Conservation (phyloP, 2,797 vertebrate species). For the Florisuga fusca region DNA sequence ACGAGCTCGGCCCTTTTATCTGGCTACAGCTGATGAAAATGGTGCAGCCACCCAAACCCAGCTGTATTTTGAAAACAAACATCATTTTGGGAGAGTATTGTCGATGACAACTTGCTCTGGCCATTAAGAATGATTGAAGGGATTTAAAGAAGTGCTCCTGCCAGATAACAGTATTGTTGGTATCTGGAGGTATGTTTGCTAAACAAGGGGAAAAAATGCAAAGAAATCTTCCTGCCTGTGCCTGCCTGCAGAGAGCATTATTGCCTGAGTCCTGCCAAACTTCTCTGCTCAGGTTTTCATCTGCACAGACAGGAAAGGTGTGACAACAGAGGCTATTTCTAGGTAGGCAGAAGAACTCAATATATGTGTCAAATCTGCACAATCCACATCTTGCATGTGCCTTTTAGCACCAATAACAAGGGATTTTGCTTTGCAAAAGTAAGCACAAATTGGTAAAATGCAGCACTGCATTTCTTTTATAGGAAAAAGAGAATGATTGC, state of each 20-base stretch:
- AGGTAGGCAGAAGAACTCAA: neutral
- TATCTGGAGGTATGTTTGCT: slow-evolving; percentile 43
- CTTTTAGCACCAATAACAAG: neutral
- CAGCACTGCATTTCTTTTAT: neutral
- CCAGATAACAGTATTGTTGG: neutral
- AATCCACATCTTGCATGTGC: neutral
- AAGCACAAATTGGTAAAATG: neutral
- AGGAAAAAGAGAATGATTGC: neutral
- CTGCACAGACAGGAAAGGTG: neutral
- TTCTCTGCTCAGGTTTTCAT: neutral
- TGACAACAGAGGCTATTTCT: neutral
- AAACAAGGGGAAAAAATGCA: neutral
- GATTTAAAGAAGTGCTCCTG: slow-evolving; percentile 16
- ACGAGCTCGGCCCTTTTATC: slow-evolving; percentile 4
- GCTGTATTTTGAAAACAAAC: slow-evolving; percentile 66
- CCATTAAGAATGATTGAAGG: neutral
- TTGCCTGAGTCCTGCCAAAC: fast-evolving
- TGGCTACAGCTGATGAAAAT: fast-evolving
- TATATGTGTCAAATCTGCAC: too few species aligned
- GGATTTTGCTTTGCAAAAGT: neutral
- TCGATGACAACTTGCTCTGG: slow-evolving; percentile 37
- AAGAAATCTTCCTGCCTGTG: neutral
- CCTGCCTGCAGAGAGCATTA: neutral
- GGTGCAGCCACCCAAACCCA: neutral
- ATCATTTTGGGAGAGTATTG: neutral